Conservation (phyloP, 2,888 invertebrate species). For the Eupithecia tripunctaria region DNA sequence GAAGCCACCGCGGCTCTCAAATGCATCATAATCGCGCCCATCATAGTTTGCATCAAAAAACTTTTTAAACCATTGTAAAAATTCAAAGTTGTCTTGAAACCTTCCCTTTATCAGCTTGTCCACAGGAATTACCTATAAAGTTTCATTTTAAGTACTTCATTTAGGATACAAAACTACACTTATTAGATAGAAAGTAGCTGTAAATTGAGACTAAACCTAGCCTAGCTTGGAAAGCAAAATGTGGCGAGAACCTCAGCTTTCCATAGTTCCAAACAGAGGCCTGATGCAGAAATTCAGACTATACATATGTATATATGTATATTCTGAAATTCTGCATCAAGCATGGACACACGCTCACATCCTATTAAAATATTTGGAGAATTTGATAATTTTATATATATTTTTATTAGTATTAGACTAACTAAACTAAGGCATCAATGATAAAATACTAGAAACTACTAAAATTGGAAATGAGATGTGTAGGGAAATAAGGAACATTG, state of each 20-base stretch:
- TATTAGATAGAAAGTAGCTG: background rate
- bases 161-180: slow-evolving; percentile 3
- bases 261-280: background rate
- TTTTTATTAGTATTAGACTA: background rate
- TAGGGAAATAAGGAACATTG: background rate
- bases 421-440: background rate
- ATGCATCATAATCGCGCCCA: slow-evolving; percentile 97
- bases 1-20: slow-evolving; percentile 93
- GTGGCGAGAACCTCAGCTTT: background rate
- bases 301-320: too few relatives aligned
- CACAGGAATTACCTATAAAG: slow-evolving; percentile 97
- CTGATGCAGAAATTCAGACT: background rate
- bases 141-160: slow-evolving; percentile 31
- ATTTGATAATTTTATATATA: background rate
- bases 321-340: background rate
- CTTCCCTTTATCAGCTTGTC: slow-evolving; percentile 99
- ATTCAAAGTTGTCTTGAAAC: slow-evolving; percentile 99
- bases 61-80: slow-evolving; percentile 99
- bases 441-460: background rate
- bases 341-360: too few relatives aligned
- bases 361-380: background rate
- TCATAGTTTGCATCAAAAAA: slow-evolving; percentile 99
- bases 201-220: background rate
- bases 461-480: background rate
- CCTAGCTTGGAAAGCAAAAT: background rate